Evolutionary conservation across 2,888 invertebrate genomes (phyloP).

Genomic region (Noctua janthina): DNA sequence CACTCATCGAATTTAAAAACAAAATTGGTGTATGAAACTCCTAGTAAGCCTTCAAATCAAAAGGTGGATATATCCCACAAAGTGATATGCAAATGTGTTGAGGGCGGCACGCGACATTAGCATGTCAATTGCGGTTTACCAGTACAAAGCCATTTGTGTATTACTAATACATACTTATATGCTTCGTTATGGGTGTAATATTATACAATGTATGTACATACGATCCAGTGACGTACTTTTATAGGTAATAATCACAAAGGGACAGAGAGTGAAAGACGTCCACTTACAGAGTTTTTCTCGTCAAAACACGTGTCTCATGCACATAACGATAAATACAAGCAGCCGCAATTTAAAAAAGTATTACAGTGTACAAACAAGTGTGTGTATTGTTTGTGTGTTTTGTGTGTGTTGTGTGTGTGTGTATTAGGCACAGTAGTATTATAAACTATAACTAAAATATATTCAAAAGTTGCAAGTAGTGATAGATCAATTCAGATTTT

Average conservation of each 20-base stretch:
- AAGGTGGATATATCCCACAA: slow-evolving; percentile 45
- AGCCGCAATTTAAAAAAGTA: neutral
- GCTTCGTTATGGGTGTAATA: neutral
- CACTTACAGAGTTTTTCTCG: neutral
- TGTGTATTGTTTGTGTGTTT: no score
- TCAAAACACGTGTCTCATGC: neutral
- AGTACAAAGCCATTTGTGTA: slow-evolving; percentile 40
- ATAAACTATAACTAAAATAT: no score
- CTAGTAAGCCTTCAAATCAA: slow-evolving; percentile 38
- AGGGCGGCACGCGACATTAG: slow-evolving; percentile 55
- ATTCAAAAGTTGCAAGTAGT: no score
- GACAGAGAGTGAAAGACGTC: neutral
- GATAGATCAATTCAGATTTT: no score
- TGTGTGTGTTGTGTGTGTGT: no score
- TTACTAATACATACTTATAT: slow-evolving; percentile 30
- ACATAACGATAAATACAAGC: neutral
- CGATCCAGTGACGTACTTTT: neutral
- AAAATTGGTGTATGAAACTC: slow-evolving; percentile 23
- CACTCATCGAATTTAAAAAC: neutral
- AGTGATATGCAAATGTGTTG: slow-evolving; percentile 62
- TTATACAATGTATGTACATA: neutral
- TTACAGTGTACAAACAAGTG: no score
- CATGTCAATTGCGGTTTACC: slow-evolving; percentile 56
- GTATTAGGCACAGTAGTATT: no score
- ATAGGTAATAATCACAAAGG: neutral